Evolutionary conservation across 2,113 vertebrate genomes (phyloP).

Genomic region (Alouatta palliata): DNA sequence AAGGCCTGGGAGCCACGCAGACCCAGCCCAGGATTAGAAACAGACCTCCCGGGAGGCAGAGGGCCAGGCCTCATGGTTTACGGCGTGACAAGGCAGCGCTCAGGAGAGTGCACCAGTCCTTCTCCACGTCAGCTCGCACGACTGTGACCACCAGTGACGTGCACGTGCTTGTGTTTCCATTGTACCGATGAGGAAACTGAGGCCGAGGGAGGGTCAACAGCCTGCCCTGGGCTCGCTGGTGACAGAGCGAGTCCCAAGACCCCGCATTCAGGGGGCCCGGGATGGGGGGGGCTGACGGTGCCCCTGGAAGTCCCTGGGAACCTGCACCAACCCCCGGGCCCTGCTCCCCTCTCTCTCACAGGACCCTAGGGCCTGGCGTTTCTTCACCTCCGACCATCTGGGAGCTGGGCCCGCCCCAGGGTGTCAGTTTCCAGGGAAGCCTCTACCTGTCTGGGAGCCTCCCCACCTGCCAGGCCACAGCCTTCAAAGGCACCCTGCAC

Average conservation of each 20-base stretch:
- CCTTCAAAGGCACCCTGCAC: neutral
- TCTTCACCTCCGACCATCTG: neutral
- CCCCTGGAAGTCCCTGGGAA: neutral
- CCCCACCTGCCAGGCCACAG: neutral
- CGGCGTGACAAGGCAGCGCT: too few species aligned
- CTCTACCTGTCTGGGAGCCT: neutral
- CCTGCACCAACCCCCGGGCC: neutral
- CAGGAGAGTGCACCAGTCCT: too few species aligned
- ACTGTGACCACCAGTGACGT: neutral
- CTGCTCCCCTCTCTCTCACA: too few species aligned
- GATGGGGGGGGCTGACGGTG: rapidly evolving
- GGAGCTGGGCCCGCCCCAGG: neutral
- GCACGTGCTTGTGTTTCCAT: neutral
- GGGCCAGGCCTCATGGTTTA: too few species aligned
- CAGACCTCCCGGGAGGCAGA: rapidly evolving
- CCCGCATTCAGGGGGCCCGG: rapidly evolving
- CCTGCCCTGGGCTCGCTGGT: neutral
- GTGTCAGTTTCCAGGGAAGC: neutral
- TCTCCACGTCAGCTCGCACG: rapidly evolving
- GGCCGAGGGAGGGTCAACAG: neutral
- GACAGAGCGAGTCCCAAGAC: neutral
- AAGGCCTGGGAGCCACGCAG: neutral
- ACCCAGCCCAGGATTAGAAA: neutral
- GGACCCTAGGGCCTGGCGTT: neutral
- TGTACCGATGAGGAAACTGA: neutral